Evolutionary conservation across 2,113 vertebrate species (phyloP).

Genomic region (Labrus mixtus): DNA sequence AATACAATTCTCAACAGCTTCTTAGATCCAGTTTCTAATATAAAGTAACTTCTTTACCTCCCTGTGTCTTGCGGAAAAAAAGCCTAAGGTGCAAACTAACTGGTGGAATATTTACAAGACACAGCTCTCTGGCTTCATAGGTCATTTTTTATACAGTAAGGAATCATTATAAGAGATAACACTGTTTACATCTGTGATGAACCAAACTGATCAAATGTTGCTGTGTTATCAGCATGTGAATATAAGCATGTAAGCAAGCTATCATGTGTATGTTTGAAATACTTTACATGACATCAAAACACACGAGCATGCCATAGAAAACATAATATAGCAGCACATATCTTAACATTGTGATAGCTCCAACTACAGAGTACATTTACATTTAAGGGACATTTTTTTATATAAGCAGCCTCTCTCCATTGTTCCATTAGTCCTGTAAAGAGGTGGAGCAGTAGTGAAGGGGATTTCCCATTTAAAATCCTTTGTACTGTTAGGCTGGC

Average conservation of each 20-base stretch:
- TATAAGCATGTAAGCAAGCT: background rate
- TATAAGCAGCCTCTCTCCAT: background rate
- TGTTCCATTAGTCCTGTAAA: constrained; percentile 2
- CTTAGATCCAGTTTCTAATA: background rate
- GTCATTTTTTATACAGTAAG: background rate
- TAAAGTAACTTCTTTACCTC: background rate
- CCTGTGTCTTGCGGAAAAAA: background rate
- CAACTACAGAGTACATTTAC: background rate
- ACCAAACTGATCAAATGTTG: too few species aligned
- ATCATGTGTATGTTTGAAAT: background rate
- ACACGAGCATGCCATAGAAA: background rate
- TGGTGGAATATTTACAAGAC: background rate
- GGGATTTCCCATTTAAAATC: constrained; percentile 41
- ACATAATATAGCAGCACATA: background rate
- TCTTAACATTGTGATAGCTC: background rate
- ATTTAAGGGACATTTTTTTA: background rate
- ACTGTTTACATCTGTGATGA: too few species aligned
- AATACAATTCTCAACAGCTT: background rate
- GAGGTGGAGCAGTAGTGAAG: constrained; percentile 27
- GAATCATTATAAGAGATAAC: background rate
- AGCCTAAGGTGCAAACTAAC: background rate
- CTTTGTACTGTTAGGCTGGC: constrained; percentile 31
- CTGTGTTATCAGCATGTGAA: background rate
- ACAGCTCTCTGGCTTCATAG: background rate
- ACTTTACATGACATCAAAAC: background rate